phyloP scores from a whole-genome alignment of 37 sponge, comb jelly and placozoan genomes.

The Corticium candelabrum region DNA sequence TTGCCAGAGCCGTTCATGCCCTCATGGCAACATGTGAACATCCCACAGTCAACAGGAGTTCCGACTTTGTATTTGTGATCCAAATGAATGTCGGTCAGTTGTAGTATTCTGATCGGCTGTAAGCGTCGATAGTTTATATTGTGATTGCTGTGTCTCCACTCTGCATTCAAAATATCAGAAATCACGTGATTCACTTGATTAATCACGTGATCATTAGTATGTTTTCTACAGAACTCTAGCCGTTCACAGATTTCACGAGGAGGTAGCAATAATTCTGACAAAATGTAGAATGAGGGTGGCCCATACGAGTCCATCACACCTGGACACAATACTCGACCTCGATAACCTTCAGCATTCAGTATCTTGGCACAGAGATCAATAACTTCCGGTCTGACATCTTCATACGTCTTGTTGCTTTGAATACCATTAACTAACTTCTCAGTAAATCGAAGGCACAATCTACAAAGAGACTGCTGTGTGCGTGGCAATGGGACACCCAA shows the following conservation, averaged over 20 bases:
- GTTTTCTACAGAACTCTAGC: constrained; percentile 7
- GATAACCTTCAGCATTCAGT: neutral
- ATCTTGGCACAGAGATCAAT: constrained; percentile 5
- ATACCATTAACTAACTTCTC: neutral
- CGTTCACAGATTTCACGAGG: constrained; percentile 6
- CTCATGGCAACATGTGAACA: constrained; percentile 43
- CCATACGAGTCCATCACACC: constrained; percentile 42
- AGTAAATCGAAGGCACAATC: neutral
- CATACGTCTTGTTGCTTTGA: constrained; percentile 9
- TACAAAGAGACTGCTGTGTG: no score
- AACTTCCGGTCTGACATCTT: constrained; percentile 12
- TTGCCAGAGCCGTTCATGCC: constrained; percentile 48
- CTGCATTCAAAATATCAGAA: no score
- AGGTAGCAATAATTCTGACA: constrained; percentile 6
- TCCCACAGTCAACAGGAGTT: constrained; percentile 32
- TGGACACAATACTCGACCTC: constrained; percentile 37
- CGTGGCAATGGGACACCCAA: no score
- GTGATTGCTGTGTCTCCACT: neutral
- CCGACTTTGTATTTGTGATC: constrained; percentile 46
- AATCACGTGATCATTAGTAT: no score
- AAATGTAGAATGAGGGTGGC: constrained; percentile 29
- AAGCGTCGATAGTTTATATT: neutral
- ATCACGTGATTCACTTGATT: no score
- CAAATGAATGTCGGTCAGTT: constrained; percentile 59
- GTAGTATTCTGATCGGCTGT: constrained; percentile 35